A percentile compares a stretch with the other conserved stretches of the same genome.
phyloP scores from a whole-genome alignment of 2,797 vertebrate genomes.

The Sebastes cheni region DNA sequence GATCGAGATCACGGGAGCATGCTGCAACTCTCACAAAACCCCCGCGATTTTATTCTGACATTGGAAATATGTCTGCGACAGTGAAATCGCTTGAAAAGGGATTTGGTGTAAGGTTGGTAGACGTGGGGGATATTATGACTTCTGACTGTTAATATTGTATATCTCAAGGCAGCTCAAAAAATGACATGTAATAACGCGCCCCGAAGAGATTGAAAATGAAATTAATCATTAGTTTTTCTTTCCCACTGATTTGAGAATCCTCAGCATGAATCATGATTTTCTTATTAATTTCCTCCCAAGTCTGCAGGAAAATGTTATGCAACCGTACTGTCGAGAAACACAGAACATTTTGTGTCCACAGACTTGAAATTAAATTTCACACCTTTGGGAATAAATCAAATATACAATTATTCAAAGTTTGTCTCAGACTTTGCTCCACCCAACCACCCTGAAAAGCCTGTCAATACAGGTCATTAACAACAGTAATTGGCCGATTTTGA shows the following conservation, averaged over 20 bases:
- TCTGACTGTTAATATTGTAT: background rate
- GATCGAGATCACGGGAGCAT: too few relatives aligned
- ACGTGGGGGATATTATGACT: background rate
- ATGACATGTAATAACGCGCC: background rate
- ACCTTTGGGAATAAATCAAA: constrained; percentile 32
- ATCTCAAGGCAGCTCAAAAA: background rate
- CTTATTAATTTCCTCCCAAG: background rate
- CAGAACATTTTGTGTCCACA: constrained; percentile 2
- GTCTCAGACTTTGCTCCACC: background rate
- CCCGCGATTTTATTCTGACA: too few relatives aligned
- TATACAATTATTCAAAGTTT: constrained; percentile 24
- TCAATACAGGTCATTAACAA: constrained; percentile 34
- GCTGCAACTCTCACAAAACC: too few relatives aligned
- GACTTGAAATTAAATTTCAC: constrained; percentile 12
- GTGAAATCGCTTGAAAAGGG: too few relatives aligned
- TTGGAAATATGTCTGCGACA: too few relatives aligned
- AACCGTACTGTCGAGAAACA: background rate
- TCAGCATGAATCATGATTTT: background rate
- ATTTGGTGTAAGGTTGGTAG: too few relatives aligned
- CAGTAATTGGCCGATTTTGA: constrained; percentile 43
- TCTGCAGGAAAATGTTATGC: background rate
- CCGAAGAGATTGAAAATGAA: background rate
- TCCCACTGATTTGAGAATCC: background rate
- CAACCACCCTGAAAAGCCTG: background rate
- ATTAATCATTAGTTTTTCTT: background rate